Percentiles rank a stretch among this genome's conserved stretches.
Conservation (phyloP, 2,888 invertebrate genomes). For the Graphium colonna region DNA sequence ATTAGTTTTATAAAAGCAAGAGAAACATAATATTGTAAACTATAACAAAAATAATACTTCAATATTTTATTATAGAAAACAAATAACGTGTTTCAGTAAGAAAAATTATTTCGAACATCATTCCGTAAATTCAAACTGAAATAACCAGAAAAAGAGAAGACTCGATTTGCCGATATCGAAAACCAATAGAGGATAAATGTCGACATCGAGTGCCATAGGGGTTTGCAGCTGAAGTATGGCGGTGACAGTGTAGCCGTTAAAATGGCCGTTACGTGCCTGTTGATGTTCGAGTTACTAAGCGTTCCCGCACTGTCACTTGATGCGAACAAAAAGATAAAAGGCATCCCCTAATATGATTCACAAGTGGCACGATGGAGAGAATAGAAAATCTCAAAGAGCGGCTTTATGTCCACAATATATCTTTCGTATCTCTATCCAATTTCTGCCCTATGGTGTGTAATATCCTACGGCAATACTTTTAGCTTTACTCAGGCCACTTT, state of each 20-base stretch:
- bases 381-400: conserved; percentile 59
- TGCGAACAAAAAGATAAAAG: conserved; percentile 75
- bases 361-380: conserved; percentile 46
- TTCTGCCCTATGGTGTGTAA: conserved; percentile 76
- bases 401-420: conserved; percentile 73
- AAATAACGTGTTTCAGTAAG: no score
- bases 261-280: conserved; percentile 64
- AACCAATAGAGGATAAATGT: conserved; percentile 34
- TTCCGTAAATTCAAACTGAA: no score
- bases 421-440: conserved; percentile 75
- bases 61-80: no score
- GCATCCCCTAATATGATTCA: conserved; percentile 76
- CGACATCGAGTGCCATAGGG: conserved; percentile 36
- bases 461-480: conserved; percentile 43
- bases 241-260: conserved; percentile 74
- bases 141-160: no score
- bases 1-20: no score
- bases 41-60: no score
- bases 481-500: conserved; percentile 39
- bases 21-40: no score
- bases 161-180: conserved; percentile 8
- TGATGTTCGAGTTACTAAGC: conserved; percentile 78
- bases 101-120: no score
- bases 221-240: conserved; percentile 56
- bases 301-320: conserved; percentile 72